These are phyloP conservation scores for Halichoerus grypus DNA, from an alignment of 2,113 vertebrate genomes.

Conservation along the genomic window DNA sequence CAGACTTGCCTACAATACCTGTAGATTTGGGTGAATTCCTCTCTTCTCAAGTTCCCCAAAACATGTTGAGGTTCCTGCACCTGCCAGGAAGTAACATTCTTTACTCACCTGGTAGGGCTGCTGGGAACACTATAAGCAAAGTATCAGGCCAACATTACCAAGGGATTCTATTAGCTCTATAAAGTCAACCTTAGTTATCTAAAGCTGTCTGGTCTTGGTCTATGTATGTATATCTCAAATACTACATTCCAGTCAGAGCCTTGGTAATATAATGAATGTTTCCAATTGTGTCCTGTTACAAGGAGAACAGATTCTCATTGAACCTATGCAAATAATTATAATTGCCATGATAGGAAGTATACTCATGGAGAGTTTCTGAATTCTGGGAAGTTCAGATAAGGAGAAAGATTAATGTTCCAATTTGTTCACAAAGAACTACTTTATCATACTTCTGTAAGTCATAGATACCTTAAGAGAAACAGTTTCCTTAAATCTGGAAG, in stretches of 20 bases:
- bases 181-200: neutral
- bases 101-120: neutral
- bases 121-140: neutral
- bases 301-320: neutral
- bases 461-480: neutral
- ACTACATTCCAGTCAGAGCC: neutral
- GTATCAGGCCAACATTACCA: neutral
- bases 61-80: neutral
- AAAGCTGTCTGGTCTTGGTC: neutral
- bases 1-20: neutral
- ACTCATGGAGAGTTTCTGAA: neutral
- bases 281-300: neutral
- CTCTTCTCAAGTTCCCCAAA: neutral
- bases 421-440: neutral
- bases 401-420: neutral
- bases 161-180: neutral
- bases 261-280: neutral
- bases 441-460: neutral
- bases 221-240: neutral
- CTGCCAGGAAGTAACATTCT: neutral
- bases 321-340: neutral
- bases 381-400: neutral
- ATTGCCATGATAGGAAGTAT: neutral
- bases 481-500: neutral
- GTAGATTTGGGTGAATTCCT: neutral